A percentile compares a stretch with the other conserved stretches of the same genome.
These are phyloP conservation scores for Pecten maximus DNA, from an alignment of 2,888 invertebrate species.

Conservation along the genomic window DNA sequence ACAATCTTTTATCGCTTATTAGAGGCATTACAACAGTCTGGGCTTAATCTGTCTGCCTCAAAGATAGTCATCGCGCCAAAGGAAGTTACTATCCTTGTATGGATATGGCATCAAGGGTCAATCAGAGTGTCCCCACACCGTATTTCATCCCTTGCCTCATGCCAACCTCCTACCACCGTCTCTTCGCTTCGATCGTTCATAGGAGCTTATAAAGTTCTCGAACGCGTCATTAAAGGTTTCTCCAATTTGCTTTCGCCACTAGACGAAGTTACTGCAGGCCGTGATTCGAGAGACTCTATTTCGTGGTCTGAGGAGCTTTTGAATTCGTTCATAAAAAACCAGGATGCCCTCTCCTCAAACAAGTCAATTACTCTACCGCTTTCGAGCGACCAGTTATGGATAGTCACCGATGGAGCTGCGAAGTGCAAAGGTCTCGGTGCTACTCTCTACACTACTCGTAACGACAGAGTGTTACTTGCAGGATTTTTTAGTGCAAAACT, in stretches of 20 bases:
- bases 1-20: constrained; percentile 55
- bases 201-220: constrained; percentile 59
- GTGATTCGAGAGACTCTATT: constrained; percentile 53
- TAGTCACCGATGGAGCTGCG: constrained; percentile 55
- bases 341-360: too few species aligned
- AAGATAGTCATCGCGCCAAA: constrained; percentile 56
- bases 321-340: constrained; percentile 45
- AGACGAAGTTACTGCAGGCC: constrained; percentile 54
- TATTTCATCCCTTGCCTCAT: constrained; percentile 51
- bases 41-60: constrained; percentile 51
- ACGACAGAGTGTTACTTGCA: constrained; percentile 51
- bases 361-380: constrained; percentile 48
- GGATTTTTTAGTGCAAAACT: constrained; percentile 65
- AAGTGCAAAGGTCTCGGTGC: constrained; percentile 57
- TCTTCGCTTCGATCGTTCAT: constrained; percentile 53
- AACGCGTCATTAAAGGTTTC: constrained; percentile 51
- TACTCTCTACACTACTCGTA: constrained; percentile 56
- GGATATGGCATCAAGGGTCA: constrained; percentile 54
- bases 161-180: constrained; percentile 40
- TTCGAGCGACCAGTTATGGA: constrained; percentile 57
- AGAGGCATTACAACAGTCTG: constrained; percentile 51
- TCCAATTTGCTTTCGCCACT: constrained; percentile 50
- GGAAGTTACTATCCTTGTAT: constrained; percentile 56
- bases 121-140: constrained; percentile 53
- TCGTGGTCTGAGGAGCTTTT: constrained; percentile 53